Evolutionary conservation across 2,888 invertebrate genomes (phyloP), one percentile per base, ranked within the genome.

Genomic region (Tribolium freemani): DNA sequence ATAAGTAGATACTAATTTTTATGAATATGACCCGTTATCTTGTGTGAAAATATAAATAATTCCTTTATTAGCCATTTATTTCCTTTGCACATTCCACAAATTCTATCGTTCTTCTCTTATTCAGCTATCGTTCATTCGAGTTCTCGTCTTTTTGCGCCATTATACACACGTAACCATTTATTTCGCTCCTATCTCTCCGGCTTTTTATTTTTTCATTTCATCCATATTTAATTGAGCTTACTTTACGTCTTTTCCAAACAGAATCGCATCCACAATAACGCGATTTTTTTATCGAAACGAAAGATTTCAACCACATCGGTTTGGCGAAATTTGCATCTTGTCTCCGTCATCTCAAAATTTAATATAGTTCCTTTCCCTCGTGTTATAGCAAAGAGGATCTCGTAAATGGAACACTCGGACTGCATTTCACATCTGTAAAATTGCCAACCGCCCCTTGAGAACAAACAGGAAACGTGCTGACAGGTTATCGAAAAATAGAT

Each of bases 401-500:
- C 54, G 31, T 56, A 56, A 56, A 31, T 11, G 54, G 54, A 56
- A 31, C 54, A 56, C 31, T 31, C 54, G 54, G 44, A 38, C 16
- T 57, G 45, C 57, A 57, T 57, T 57, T 57, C 57, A 57, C 57
- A 57, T 57, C 54, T 31, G 54, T 31, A 56, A 21, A 31, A 51
- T 26, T 44, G 60, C 45, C 45, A 26, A 45, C 21, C n/a, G 45
- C 13, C 26, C 21, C 26, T 20, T 46, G 46, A 60, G 10, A 20
- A 46, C 20, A 60, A 46, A 45, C 60, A 60, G 60, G 50, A 63
- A 63, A 63, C 63, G 63, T 51, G 63, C 54, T 45, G 66, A 66
- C 66, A 66, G 9, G 50, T 63, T 63, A 63, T 63, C 63, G 60
- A 48, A 48, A 48, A 60, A 48, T 46, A 60, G 60, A 21, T 48